Evolutionary conservation across 2,888 invertebrate species (phyloP), one percentile per base, ranked within the genome.

Genomic region (Xestia ashworthii): DNA sequence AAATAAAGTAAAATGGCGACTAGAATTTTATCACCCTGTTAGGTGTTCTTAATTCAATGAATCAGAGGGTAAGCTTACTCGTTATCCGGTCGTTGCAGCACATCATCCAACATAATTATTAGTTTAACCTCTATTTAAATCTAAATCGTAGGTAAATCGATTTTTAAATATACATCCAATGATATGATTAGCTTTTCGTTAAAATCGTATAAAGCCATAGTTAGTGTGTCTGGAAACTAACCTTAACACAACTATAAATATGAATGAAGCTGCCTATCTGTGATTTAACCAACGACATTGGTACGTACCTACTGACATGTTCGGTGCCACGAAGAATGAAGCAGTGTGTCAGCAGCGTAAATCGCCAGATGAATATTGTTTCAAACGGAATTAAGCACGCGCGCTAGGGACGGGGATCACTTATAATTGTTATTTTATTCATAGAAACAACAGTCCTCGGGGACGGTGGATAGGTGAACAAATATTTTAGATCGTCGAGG

Each of bases 371-470:
- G 96, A 95, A 96, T 96, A 96, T 96, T 96, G 95, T 96, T 96
- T 96, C 95, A 96, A 96, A 95, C 95, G 95, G 96, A 96, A 96
- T 96, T 95, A 96, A 93, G 94, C 95, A 95, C 96, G 95, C 95
- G 91, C 93, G 90, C 88, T 90, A 92, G 94, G 93, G 94, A 90
- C 91, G 91, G 92, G 92, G 95, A 96, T 95, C 96, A 96, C 96
- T 96, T 96, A 96, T 96, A 96, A 97, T 97, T 96, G 97, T 97
- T 97, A 97, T 97, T 97, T 97, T 97, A 97, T 97, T 97, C 97
- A 97, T 97, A 96, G 97, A 95, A 96, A 96, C 93, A 96, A 95
- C 95, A 95, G 92, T 95, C 96, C 96, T 92, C 78, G 82, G 94
- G 94, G 95, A 93, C 91, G 83, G 79, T 88, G 92, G 93, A 94